Percentiles rank a stretch among this genome's conserved stretches.
These are phyloP conservation scores for Cryptotis parvus DNA, from an alignment of 2,113 vertebrate genomes.

Conservation along the genomic window DNA sequence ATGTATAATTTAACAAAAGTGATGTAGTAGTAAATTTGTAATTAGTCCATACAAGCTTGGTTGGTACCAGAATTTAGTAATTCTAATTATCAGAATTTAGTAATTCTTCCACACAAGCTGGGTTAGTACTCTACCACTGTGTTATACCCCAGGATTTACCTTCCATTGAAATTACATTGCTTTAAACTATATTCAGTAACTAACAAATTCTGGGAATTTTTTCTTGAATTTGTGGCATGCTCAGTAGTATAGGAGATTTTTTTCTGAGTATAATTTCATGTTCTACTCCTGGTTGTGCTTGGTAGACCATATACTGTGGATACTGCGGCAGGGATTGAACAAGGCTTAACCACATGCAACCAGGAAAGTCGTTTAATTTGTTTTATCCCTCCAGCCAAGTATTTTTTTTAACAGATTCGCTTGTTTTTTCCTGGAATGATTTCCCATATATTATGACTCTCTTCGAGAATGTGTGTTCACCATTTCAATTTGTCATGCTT, in stretches of 20 bases:
- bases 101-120: background rate
- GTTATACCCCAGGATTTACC: constrained; percentile 4
- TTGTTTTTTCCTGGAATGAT: background rate
- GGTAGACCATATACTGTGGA: no score
- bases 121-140: background rate
- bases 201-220: background rate
- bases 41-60: no score
- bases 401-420: constrained; percentile 33
- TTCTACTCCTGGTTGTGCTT: no score
- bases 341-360: no score
- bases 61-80: no score
- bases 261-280: no score
- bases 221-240: no score
- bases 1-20: constrained; percentile 20
- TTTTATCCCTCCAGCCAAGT: background rate
- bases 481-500: background rate
- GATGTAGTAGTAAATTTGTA: no score
- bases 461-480: background rate
- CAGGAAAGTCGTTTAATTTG: no score
- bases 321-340: no score
- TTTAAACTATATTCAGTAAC: background rate
- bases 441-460: background rate
- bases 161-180: background rate
- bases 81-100: no score
- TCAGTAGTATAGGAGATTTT: no score